Evolutionary conservation across 2,888 invertebrate species (phyloP), one percentile per base, ranked within the genome.

Genomic region (Megalurothrips usitatus): DNA sequence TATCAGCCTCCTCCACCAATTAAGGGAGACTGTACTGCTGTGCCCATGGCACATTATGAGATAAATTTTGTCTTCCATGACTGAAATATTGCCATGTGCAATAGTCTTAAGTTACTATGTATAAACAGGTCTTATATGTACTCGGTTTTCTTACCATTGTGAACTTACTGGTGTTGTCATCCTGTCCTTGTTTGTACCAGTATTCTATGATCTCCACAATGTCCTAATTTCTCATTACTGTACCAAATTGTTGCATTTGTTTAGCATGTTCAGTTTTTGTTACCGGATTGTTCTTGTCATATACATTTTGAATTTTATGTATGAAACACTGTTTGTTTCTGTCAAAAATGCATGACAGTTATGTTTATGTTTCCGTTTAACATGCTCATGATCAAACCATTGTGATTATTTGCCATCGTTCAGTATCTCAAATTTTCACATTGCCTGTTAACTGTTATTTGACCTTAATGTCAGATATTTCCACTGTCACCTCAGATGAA

Each of bases 181-280:
- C 68, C 26, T 26, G n/a, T 23, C 68, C 68, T 75, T 75, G 68
- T 26, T 26, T 75, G 12, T 23, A 26, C 68, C 68, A 75, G 68
- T 75, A 75, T 75, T 75, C 68, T 75, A 26, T 75, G 68, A 75
- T 75, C 68, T 75, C 68, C 68, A 75, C 68, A 75, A 75, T 75
- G 68, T 75, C 68, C 26, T 26, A n/a, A 75, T 75, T 75, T 75
- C 26, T 75, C 68, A 75, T 75, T 75, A 75, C 68, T 75, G 68
- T 75, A 75, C 68, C 68, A 75, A 75, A 75, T 75, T 75, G 23
- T 75, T 75, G 68, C 68, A 75, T 75, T 75, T 75, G 23, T 75
- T 12, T 26, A 75, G 68, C 68, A 75, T 75, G 68, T 75, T 75
- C 68, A 75, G 68, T 75, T 75, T 52, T 58, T 58, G 58, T 58